Conservation (phyloP, 1,140 invertebrate species). For the Drosophila mojavensis region DNA sequence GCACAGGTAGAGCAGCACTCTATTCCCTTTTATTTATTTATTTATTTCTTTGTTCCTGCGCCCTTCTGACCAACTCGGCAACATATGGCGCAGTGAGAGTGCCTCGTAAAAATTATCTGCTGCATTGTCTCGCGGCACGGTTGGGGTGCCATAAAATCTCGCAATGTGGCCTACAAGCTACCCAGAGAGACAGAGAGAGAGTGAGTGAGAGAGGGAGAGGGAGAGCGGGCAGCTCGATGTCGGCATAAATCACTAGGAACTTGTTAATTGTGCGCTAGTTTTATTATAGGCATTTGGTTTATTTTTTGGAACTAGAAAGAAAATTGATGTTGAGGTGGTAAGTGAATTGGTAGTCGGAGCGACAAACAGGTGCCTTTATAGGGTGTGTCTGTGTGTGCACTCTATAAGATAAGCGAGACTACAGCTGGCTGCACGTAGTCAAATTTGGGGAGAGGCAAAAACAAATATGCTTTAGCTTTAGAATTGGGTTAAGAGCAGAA, state of each 20-base stretch:
- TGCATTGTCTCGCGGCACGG: conserved; percentile 68
- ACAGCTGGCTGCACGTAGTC: no score
- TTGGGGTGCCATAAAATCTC: conserved; percentile 77
- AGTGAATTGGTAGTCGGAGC: conserved; percentile 53
- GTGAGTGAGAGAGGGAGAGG: neutral
- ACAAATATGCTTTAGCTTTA: neutral
- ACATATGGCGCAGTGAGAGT: conserved; percentile 63
- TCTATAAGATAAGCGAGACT: conserved; percentile 49
- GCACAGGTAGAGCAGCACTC: neutral
- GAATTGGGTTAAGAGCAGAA: neutral
- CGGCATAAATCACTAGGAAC: conserved; percentile 78
- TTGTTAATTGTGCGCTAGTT: conserved; percentile 81
- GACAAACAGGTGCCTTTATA: conserved; percentile 60
- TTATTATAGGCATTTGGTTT: conserved; percentile 74
- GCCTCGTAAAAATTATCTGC: conserved; percentile 74
- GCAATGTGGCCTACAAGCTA: neutral
- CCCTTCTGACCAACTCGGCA: conserved; percentile 19
- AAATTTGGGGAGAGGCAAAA: neutral
- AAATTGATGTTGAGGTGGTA: conserved; percentile 62
- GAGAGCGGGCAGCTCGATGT: conserved; percentile 42
- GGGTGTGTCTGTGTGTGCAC: neutral
- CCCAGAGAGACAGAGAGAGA: neutral
- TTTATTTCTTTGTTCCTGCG: neutral
- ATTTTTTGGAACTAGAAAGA: conserved; percentile 55
- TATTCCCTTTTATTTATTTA: neutral